These are phyloP conservation scores for Anabas testudineus DNA, from an alignment of 2,797 vertebrate species.

Conservation along the genomic window DNA sequence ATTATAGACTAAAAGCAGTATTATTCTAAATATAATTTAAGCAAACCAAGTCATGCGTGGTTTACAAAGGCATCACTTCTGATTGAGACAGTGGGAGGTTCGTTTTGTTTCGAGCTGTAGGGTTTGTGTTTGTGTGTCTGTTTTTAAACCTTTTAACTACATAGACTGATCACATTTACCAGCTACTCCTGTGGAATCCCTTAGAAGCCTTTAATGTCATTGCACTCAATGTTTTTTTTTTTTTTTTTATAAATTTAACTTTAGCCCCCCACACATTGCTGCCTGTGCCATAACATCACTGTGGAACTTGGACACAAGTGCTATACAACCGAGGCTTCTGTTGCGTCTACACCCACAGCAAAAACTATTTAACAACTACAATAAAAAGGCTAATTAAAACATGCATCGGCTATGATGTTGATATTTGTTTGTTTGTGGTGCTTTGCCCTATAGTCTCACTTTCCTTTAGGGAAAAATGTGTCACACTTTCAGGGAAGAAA, in stretches of 20 bases:
- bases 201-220: slow-evolving; percentile 78
- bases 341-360: slow-evolving; percentile 80
- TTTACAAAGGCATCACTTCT: slow-evolving; percentile 77
- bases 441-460: not conserved
- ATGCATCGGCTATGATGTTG: slow-evolving; percentile 1
- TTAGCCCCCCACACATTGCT: slow-evolving; percentile 65
- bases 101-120: slow-evolving; percentile 70
- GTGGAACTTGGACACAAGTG: slow-evolving; percentile 78
- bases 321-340: slow-evolving; percentile 77
- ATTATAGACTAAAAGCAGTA: slow-evolving; percentile 90
- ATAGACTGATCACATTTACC: slow-evolving; percentile 56
- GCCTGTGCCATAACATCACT: slow-evolving; percentile 82
- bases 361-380: slow-evolving; percentile 85
- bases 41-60: slow-evolving; percentile 86
- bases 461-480: not conserved
- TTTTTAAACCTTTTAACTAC: slow-evolving; percentile 56
- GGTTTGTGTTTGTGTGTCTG: slow-evolving; percentile 48
- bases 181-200: slow-evolving; percentile 71
- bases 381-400: slow-evolving; percentile 89
- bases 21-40: slow-evolving; percentile 93
- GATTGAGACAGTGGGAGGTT: slow-evolving; percentile 72
- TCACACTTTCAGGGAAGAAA: slow-evolving; percentile 21
- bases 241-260: slow-evolving; percentile 59
- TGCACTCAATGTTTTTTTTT: slow-evolving; percentile 66
- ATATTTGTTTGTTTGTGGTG: slow-evolving; percentile 2